phyloP scores from a whole-genome alignment of 2,888 invertebrate genomes.

The Alcis repandata region DNA sequence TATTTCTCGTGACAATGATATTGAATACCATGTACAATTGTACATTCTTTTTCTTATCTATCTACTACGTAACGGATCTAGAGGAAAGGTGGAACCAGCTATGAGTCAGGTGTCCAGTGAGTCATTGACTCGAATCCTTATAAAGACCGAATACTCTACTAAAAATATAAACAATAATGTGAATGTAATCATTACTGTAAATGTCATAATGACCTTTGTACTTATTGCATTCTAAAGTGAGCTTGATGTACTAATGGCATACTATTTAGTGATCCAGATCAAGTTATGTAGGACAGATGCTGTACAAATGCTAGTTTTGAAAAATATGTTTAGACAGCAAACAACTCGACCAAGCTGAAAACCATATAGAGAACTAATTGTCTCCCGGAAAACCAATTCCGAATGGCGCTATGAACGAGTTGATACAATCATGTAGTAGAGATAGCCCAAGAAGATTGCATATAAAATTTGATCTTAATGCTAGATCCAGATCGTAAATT shows the following conservation, averaged over 20 bases:
- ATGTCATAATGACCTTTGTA: not conserved
- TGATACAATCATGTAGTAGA: not conserved
- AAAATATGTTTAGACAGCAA: too few relatives aligned
- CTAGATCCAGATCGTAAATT: constrained; percentile 9
- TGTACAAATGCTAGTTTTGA: too few relatives aligned
- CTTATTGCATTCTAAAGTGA: not conserved
- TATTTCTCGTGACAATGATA: not conserved
- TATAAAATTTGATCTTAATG: constrained; percentile 8
- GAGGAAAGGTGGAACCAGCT: not conserved
- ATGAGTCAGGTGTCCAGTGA: constrained; percentile 23
- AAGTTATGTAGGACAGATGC: too few relatives aligned
- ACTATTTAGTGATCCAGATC: too few relatives aligned
- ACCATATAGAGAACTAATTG: too few relatives aligned
- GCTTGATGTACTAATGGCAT: not conserved
- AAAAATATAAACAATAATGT: constrained; percentile 19
- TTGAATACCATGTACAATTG: not conserved
- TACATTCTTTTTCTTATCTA: not conserved
- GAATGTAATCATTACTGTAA: not conserved
- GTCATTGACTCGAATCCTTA: constrained; percentile 27
- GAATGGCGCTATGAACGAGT: not conserved
- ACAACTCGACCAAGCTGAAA: too few relatives aligned
- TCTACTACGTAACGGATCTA: not conserved
- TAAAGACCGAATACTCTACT: constrained; percentile 12
- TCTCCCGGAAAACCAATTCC: not conserved
- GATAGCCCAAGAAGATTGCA: not conserved